Evolutionary conservation across 2,113 vertebrate species (phyloP), one percentile per base, ranked within the genome.

Genomic region (Poecilia latipinna): DNA sequence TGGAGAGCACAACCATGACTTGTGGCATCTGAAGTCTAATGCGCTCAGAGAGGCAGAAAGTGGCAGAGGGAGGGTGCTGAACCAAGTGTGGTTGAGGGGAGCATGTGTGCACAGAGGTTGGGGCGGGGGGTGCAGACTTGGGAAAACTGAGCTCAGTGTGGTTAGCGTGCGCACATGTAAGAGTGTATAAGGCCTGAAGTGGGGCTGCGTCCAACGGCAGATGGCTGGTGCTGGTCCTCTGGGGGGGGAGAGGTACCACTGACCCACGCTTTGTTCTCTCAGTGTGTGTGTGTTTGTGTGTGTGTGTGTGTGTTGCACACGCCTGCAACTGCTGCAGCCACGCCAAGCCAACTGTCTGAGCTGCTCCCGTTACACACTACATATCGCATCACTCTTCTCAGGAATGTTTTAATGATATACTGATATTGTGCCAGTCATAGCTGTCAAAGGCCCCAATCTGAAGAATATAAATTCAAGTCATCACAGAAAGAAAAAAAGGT

Each of bases 311-410:
- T 73, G 68, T 61, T 72, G 19, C 51, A n/a, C 51, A n/a, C 35
- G 83, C 70, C 61, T 88, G 60, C 88, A 88, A 93, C 88, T 92
- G 91, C 85, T 82, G 61, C 32, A 74, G 72, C n/a, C 70, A 44
- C 63, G 68, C 79, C 60, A n/a, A 80, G 86, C 86, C 91, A 93
- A 91, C 92, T 93, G 92, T 88, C 84, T 65, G 62, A 77, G 83
- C 87, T 88, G 82, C 84, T 90, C 83, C 75, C 82, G 82, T 86
- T 86, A 88, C 84, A 88, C 17, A 69, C 44, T 69, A 51, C 72
- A 71, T 82, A 86, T 88, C 86, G 76, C 74, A 80, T 65, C 81
- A 51, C 77, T 65, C 32, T 69, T 69, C 65, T 57, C 29, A 29
- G 73, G 84, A 85, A 88, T 82, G 79, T 89, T 85, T 86, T 51